These are phyloP conservation scores for Bombycilla garrulus DNA, from an alignment of 2,113 vertebrate genomes.

Conservation along the genomic window DNA sequence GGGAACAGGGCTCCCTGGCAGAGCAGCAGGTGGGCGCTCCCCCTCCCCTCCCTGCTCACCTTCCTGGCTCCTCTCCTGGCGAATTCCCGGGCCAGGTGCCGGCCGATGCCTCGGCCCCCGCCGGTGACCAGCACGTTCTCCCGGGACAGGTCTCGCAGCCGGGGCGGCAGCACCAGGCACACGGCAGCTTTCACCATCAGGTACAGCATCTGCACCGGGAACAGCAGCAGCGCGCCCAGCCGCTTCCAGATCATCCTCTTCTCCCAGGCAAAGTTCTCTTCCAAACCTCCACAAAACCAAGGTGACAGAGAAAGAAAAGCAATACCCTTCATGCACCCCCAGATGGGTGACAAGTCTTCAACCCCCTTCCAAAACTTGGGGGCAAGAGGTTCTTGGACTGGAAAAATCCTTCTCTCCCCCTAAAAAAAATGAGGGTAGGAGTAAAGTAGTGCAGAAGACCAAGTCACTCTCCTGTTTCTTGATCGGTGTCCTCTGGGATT, in stretches of 20 bases:
- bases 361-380: conserved; percentile 36
- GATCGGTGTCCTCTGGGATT: conserved; percentile 31
- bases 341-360: conserved; percentile 38
- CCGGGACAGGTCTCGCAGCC: conserved; percentile 80
- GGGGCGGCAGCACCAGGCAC: conserved; percentile 77
- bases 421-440: neutral
- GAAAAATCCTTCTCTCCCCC: neutral
- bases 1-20: neutral
- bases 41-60: conserved; percentile 72
- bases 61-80: conserved; percentile 87
- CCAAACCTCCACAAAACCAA: neutral
- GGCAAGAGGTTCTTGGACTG: neutral
- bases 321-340: conserved; percentile 28
- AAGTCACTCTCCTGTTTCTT: conserved; percentile 19
- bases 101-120: conserved; percentile 94
- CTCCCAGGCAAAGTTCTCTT: conserved; percentile 37
- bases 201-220: conserved; percentile 85
- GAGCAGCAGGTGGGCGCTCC: conserved; percentile 27
- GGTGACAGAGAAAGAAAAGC: neutral
- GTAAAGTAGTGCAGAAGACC: neutral
- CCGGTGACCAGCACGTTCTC: conserved; percentile 94
- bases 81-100: conserved; percentile 91
- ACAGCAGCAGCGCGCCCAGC: conserved; percentile 82
- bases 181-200: conserved; percentile 77
- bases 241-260: conserved; percentile 84